phyloP scores from a whole-genome alignment of 2,113 vertebrate genomes.

The Seriola rivoliana region DNA sequence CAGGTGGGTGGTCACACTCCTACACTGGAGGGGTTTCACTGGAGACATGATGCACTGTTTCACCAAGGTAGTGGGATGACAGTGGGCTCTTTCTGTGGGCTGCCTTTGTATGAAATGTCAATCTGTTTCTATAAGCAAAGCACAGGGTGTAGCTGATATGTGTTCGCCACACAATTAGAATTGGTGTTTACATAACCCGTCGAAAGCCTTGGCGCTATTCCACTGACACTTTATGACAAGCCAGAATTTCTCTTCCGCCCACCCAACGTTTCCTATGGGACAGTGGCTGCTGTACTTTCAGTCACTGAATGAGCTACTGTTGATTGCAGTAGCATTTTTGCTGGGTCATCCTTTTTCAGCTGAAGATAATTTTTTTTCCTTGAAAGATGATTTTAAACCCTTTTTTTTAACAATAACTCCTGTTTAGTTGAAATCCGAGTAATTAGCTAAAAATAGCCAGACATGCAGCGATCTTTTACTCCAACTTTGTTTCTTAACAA shows the following conservation, averaged over 20 bases:
- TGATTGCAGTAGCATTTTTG: constrained; percentile 37
- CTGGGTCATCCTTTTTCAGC: constrained; percentile 45
- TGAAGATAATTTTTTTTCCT: not conserved
- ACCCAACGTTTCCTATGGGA: constrained; percentile 61
- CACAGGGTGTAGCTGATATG: constrained; percentile 45
- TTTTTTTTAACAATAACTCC: not conserved
- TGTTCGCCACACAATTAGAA: constrained; percentile 43
- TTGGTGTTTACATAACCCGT: constrained; percentile 73
- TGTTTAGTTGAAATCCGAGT: not conserved
- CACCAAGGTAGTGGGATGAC: constrained; percentile 68
- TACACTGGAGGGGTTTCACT: constrained; percentile 79
- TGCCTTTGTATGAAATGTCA: constrained; percentile 69
- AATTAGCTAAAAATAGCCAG: not conserved
- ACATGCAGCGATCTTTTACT: not conserved
- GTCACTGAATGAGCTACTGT: constrained; percentile 38
- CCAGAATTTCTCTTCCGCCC: constrained; percentile 52
- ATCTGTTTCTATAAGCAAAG: constrained; percentile 61
- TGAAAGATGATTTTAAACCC: not conserved
- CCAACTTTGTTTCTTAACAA: not conserved
- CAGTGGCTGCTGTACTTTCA: constrained; percentile 40
- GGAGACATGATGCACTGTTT: constrained; percentile 76
- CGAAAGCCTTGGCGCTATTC: constrained; percentile 52
- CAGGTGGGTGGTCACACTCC: constrained; percentile 86
- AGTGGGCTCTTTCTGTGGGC: constrained; percentile 66
- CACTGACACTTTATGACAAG: constrained; percentile 69